Evolutionary conservation across 2,113 vertebrate genomes (phyloP).

Genomic region (Shinisaurus crocodilurus): DNA sequence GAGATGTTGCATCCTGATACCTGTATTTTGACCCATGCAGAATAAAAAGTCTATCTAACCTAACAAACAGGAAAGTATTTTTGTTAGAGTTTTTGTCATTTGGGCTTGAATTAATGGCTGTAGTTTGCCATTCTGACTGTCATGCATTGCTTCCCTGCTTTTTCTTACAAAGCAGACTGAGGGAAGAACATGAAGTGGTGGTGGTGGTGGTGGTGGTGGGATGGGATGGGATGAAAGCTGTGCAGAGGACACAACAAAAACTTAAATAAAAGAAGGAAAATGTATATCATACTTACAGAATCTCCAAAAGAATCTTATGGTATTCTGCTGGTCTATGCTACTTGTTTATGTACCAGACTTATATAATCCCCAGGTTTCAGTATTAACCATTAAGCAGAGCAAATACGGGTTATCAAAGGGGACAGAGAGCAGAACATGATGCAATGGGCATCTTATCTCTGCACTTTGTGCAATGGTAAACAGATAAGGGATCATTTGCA

Average conservation of each 20-base stretch:
- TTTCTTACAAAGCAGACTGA: background rate
- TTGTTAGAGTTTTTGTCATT: background rate
- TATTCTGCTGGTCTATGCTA: background rate
- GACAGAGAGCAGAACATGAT: conserved; percentile 45
- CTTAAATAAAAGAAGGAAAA: conserved; percentile 12
- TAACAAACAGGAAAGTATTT: background rate
- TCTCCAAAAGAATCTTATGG: background rate
- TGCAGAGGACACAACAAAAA: background rate
- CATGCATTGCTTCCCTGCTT: background rate
- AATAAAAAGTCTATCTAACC: background rate
- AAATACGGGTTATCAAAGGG: conserved; percentile 54
- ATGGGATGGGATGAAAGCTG: background rate
- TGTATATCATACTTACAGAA: conserved; percentile 52
- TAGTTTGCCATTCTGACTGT: background rate
- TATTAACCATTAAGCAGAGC: conserved; percentile 66
- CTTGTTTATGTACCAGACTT: background rate
- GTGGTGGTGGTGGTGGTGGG: background rate
- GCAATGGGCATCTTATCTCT: background rate
- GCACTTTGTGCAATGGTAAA: background rate
- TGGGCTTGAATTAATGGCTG: conserved; percentile 15
- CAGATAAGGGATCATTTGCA: background rate
- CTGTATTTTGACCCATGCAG: background rate
- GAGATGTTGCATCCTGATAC: background rate
- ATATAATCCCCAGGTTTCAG: background rate
- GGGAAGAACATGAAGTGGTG: background rate